Conservation (phyloP, 1,140 invertebrate species). For the Brachionus rubens region DNA sequence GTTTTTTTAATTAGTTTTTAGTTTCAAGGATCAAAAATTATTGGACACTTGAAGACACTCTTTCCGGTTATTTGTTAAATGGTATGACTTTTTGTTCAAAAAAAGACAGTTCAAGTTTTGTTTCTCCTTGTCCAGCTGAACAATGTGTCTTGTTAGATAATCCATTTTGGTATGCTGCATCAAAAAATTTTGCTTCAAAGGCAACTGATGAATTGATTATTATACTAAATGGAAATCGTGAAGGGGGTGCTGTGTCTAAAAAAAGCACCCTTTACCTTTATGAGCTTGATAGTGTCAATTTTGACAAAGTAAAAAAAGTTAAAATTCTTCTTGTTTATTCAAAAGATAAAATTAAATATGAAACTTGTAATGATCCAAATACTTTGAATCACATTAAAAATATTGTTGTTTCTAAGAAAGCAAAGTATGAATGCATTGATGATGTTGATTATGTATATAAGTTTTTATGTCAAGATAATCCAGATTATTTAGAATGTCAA, state of each 20-base stretch:
- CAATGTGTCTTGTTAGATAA: not conserved
- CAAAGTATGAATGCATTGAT: constrained; percentile 12
- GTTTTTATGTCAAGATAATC: not conserved
- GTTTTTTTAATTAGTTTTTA: not conserved
- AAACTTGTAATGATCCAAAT: constrained; percentile 8
- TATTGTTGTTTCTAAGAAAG: not conserved
- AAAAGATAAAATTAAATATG: not conserved
- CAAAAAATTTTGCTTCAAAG: constrained; percentile 8
- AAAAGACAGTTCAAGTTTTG: not conserved
- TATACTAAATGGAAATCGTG: constrained; percentile 23
- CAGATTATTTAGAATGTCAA: constrained; percentile 5
- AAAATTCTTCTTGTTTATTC: constrained; percentile 34
- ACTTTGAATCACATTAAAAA: not conserved
- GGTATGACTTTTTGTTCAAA: constrained; percentile 15
- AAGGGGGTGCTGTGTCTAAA: not conserved
- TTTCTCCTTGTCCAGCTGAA: not conserved
- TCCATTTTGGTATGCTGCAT: constrained; percentile 35
- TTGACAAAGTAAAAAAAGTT: not conserved
- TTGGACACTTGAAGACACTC: constrained; percentile 33
- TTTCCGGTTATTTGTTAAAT: constrained; percentile 4
- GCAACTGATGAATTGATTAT: not conserved
- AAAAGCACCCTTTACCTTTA: not conserved
- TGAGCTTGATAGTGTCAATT: constrained; percentile 1
- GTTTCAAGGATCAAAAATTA: not conserved
- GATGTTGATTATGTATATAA: not conserved